phyloP scores from a whole-genome alignment of 1,140 invertebrate species.

The Sminthurinus signatus region DNA sequence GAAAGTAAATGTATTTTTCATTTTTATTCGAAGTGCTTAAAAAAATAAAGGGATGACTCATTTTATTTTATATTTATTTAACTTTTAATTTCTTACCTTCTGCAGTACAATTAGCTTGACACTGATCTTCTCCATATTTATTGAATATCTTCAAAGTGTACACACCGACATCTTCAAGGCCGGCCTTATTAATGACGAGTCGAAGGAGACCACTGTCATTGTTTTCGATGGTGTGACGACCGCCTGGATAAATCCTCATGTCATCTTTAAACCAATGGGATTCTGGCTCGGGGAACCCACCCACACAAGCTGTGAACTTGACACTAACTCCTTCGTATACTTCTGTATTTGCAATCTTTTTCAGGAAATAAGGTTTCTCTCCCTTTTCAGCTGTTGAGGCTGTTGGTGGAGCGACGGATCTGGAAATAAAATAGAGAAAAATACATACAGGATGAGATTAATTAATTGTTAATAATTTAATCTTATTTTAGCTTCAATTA shows the following conservation, averaged over 20 bases:
- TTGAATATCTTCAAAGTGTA: conserved; percentile 77
- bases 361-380: conserved; percentile 79
- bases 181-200: conserved; percentile 55
- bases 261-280: conserved; percentile 63
- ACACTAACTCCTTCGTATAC: conserved; percentile 72
- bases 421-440: too few relatives aligned
- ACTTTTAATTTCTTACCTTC: conserved; percentile 58
- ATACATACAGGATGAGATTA: too few relatives aligned
- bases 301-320: conserved; percentile 82
- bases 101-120: conserved; percentile 69
- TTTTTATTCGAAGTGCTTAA: too few relatives aligned
- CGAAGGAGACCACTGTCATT: conserved; percentile 73
- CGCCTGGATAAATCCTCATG: conserved; percentile 67
- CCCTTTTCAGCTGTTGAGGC: conserved; percentile 52
- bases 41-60: too few relatives aligned
- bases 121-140: conserved; percentile 73
- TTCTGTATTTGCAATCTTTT: conserved; percentile 81
- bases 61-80: conserved; percentile 1
- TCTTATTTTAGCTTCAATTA: too few relatives aligned
- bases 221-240: conserved; percentile 70
- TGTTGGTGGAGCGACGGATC: too few relatives aligned
- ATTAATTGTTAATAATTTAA: too few relatives aligned
- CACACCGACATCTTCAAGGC: conserved; percentile 64
- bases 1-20: too few relatives aligned
- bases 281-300: conserved; percentile 76